A percentile compares a stretch with the other conserved stretches of the same genome.
Evolutionary conservation across 2,113 vertebrate species (phyloP).

Genomic region (Microtus oregoni): DNA sequence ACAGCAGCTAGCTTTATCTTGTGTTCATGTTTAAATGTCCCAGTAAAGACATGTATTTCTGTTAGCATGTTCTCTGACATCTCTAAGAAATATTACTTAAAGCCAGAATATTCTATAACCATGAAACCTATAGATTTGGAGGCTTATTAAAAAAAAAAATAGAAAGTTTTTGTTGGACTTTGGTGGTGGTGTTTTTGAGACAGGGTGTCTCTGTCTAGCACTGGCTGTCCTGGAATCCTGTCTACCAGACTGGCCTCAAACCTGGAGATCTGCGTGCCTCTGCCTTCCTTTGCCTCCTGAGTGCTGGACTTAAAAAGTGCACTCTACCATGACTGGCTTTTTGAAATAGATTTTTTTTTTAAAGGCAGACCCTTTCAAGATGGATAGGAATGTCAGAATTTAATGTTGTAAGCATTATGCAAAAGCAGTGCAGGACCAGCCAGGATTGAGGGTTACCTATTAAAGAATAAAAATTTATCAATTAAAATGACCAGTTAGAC

Average conservation of each 20-base stretch:
- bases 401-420: not conserved
- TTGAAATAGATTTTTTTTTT: not conserved
- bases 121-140: not conserved
- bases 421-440: not conserved
- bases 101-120: not conserved
- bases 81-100: not conserved
- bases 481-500: constrained; percentile 22
- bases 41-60: not conserved
- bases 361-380: not conserved
- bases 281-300: not conserved
- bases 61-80: not conserved
- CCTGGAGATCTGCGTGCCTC: not conserved
- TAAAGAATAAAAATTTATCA: constrained; percentile 22
- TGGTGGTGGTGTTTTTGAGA: not conserved
- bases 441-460: not conserved
- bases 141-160: not conserved
- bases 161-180: not conserved
- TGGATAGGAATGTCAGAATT: not conserved
- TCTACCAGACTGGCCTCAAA: not conserved
- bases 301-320: not conserved
- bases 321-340: not conserved
- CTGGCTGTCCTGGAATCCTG: not conserved
- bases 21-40: not conserved
- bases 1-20: not conserved
- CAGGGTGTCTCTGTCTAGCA: not conserved